Base-by-base conservation (phyloP, 2,888 invertebrate genomes). In the Crocallis elinguaria region DNA sequence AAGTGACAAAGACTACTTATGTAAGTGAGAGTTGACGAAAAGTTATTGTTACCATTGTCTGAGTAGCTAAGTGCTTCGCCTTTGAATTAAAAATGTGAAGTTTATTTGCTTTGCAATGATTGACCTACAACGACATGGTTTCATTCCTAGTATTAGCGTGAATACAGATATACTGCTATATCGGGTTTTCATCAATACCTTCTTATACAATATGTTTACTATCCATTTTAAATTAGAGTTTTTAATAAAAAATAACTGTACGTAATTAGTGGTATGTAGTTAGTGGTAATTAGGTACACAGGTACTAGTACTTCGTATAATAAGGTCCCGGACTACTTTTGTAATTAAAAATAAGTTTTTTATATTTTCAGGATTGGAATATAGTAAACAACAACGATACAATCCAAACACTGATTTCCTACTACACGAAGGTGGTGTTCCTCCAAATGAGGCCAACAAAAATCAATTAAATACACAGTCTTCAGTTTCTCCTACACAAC, bases 331-430 rank as follows among this genome's bases (percentile, higher is more conserved):
- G n/a, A n/a, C n/a, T n/a, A n/a, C n/a, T n/a, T n/a, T n/a, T n/a
- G n/a, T n/a, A n/a, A n/a, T n/a, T n/a, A n/a, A n/a, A n/a, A n/a
- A 35, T 17, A 9, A 35, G 8, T 7, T 36, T 5, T 11, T 37
- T 37, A 0, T 29, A 60, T 32, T 79, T 78, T 33, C 73, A 88
- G 88, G 79, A 29, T 61, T 77, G 44, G 77, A 80, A 64, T 73
- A 73, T 46, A 73, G 69, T 41, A 76, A 32, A 43, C 53, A 68
- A 44, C 75, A 79, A 49, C 66, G 73, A 32, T 72, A 77, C 49
- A 86, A 81, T 70, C 67, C 79, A 3, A 87, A 79, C 59, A 77
- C 75, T 3, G 90, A 91, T 55, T 91, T 91, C 54, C 73, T 91
- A 66, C 57, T 79, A 19, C 90, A 90, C 39, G 90, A 91, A 79